A percentile compares a stretch with the other conserved stretches of the same genome.
Conservation (phyloP, 2,113 vertebrate genomes). For the Ictidomys tridecemlineatus region DNA sequence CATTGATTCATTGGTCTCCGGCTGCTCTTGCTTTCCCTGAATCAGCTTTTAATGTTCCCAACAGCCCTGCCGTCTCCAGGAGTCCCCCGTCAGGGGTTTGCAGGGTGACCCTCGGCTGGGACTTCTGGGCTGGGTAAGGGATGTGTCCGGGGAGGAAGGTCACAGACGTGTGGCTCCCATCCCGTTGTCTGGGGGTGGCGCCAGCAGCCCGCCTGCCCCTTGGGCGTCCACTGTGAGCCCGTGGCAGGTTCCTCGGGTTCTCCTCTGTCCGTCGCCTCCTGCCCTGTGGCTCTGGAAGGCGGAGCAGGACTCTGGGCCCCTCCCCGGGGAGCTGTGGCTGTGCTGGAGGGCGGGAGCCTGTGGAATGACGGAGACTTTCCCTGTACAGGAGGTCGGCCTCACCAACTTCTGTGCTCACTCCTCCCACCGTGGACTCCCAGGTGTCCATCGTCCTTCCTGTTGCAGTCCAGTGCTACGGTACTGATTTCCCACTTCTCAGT, state of each 20-base stretch:
- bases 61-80: neutral
- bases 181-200: rapidly evolving
- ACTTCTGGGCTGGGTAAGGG: no score
- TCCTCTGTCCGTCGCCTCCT: neutral
- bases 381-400: neutral
- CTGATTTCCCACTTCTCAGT: no score
- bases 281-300: neutral
- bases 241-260: no score
- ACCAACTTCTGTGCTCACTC: no score
- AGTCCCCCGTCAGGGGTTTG: rapidly evolving
- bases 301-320: neutral
- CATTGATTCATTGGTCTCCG: no score
- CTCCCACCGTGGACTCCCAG: rapidly evolving
- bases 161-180: rapidly evolving
- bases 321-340: neutral
- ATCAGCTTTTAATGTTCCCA: neutral
- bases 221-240: no score
- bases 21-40: no score
- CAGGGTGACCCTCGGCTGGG: neutral
- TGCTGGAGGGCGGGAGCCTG: rapidly evolving
- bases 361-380: neutral
- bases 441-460: neutral
- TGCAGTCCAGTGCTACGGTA: rapidly evolving
- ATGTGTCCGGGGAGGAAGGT: neutral
- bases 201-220: no score